These are phyloP conservation scores for Drosophila baimaii DNA, from an alignment of 1,140 invertebrate species.

Conservation along the genomic window DNA sequence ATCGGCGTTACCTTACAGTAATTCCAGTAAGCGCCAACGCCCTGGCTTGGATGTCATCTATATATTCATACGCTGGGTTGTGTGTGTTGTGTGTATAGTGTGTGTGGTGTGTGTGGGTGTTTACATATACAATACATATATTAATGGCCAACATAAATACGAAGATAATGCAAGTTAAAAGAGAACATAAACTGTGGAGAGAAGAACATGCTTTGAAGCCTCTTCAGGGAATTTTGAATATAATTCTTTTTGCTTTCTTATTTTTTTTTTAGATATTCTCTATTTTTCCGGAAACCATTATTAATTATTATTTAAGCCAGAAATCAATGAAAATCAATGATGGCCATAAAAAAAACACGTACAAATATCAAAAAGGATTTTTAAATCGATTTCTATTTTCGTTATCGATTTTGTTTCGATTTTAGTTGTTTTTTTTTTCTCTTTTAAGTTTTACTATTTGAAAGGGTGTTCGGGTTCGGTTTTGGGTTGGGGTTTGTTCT, in stretches of 20 bases:
- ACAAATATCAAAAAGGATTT: constrained; percentile 42
- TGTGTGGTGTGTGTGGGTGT: constrained; percentile 21
- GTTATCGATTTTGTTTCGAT: constrained; percentile 1
- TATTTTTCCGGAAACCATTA: constrained; percentile 36
- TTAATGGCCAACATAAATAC: constrained; percentile 19
- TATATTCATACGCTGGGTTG: constrained; percentile 34
- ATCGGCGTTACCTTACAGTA: not conserved
- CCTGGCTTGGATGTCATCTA: constrained; percentile 48
- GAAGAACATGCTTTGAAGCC: not conserved
- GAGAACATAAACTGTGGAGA: constrained; percentile 13
- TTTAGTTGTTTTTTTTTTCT: not conserved
- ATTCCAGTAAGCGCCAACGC: constrained; percentile 12
- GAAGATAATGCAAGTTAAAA: constrained; percentile 21
- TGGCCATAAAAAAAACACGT: constrained; percentile 16
- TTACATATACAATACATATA: constrained; percentile 41
- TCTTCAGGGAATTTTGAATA: constrained; percentile 8
- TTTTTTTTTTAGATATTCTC: no score
- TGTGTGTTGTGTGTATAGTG: constrained; percentile 21
- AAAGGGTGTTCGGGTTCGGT: constrained; percentile 15
- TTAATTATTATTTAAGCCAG: constrained; percentile 21
- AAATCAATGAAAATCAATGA: constrained; percentile 22
- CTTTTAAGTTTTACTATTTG: constrained; percentile 5
- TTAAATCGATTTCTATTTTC: constrained; percentile 8
- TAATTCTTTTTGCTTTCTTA: constrained; percentile 7
- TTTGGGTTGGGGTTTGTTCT: constrained; percentile 11